These are phyloP conservation scores for Ichneumoninae sp. DNA, from an alignment of 2,888 invertebrate species.

Conservation along the genomic window DNA sequence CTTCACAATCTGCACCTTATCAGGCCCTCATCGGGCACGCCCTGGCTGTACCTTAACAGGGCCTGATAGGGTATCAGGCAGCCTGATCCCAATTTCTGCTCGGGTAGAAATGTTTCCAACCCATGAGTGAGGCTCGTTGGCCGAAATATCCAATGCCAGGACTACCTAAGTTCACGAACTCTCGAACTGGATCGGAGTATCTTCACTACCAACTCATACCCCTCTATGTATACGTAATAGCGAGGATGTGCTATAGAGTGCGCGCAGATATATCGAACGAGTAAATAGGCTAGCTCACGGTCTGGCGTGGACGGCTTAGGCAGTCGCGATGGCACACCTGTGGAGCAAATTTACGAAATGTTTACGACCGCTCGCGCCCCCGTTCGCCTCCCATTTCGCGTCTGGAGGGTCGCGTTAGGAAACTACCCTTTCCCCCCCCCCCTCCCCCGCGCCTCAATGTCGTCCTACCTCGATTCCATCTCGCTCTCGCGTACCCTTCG, in stretches of 20 bases:
- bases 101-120: not conserved
- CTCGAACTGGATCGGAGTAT: constrained; percentile 45
- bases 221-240: constrained; percentile 50
- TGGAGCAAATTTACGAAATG: constrained; percentile 84
- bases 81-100: too few relatives aligned
- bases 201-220: constrained; percentile 41
- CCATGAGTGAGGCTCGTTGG: constrained; percentile 43
- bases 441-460: constrained; percentile 11
- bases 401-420: constrained; percentile 77
- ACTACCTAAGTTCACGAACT: constrained; percentile 52
- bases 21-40: too few relatives aligned
- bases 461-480: constrained; percentile 59
- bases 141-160: constrained; percentile 32
- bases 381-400: constrained; percentile 64
- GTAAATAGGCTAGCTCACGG: constrained; percentile 81
- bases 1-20: too few relatives aligned
- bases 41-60: too few relatives aligned
- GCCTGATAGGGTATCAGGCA: too few relatives aligned
- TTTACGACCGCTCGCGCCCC: constrained; percentile 77
- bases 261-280: constrained; percentile 68
- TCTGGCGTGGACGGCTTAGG: constrained; percentile 80
- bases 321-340: constrained; percentile 83
- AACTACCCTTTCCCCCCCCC: constrained; percentile 50
- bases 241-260: constrained; percentile 35
- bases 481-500: constrained; percentile 68